Evolutionary conservation across 2,797 vertebrate genomes (phyloP).

Genomic region (Centroberyx gerrardi): DNA sequence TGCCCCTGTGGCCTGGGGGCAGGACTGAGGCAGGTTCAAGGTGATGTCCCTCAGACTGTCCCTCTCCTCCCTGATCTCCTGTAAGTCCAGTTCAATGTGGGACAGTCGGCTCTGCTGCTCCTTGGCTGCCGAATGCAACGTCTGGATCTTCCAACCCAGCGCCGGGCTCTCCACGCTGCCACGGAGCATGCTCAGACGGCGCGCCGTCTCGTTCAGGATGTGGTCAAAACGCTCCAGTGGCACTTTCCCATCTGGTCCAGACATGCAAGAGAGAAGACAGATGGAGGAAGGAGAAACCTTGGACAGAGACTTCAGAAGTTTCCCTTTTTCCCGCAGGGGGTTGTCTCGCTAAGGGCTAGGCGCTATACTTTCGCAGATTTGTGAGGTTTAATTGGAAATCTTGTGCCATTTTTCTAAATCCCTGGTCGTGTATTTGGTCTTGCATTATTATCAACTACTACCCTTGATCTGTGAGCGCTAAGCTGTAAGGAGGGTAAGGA

Average conservation of each 20-base stretch:
- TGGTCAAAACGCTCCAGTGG: constrained; percentile 73
- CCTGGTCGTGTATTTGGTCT: too few relatives aligned
- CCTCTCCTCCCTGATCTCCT: constrained; percentile 90
- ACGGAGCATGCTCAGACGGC: constrained; percentile 84
- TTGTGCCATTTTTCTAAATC: too few relatives aligned
- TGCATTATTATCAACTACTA: too few relatives aligned
- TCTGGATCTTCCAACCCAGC: constrained; percentile 86
- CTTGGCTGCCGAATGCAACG: constrained; percentile 83
- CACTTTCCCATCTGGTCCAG: constrained; percentile 71
- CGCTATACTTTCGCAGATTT: too few relatives aligned
- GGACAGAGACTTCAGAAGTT: not conserved
- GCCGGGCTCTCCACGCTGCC: constrained; percentile 80
- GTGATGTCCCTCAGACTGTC: constrained; percentile 91
- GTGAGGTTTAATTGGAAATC: too few relatives aligned
- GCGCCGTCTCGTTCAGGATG: constrained; percentile 84
- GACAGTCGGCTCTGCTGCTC: constrained; percentile 86
- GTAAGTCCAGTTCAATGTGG: constrained; percentile 86
- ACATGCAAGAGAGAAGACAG: constrained; percentile 24
- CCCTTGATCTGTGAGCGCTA: too few relatives aligned
- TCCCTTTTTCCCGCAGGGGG: too few relatives aligned
- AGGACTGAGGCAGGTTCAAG: constrained; percentile 87
- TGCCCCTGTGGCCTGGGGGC: constrained; percentile 78
- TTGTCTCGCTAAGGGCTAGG: too few relatives aligned
- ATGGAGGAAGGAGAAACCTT: constrained; percentile 16
- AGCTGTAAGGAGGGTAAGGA: too few relatives aligned